Base-by-base conservation (phyloP, 1,140 invertebrate genomes). In the Euschistus heros region DNA sequence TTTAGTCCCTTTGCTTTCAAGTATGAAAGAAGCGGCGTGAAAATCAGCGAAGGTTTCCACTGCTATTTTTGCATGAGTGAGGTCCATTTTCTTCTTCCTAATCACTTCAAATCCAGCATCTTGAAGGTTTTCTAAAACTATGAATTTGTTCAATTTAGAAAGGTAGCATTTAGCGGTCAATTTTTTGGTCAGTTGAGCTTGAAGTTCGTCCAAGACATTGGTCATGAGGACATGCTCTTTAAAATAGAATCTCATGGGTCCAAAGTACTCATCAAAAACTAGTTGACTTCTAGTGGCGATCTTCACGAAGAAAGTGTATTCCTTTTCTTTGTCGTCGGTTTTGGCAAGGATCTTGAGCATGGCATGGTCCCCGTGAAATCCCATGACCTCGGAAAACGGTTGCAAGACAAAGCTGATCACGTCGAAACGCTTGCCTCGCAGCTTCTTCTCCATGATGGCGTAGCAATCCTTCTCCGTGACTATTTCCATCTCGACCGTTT, bases 171-270 rank as follows among this genome's bases (percentile, higher is more conserved):
- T 55, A 20, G 64, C 54, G 2, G 64, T 65, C 15, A 65, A 17
- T 61, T 52, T 65, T 55, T 47, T 37, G 1, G 17, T 37, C 8
- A 59, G 4, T 26, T 37, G 30, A 10, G 47, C 22, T 15, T 61
- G 64, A 30, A 65, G 54, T 24, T 59, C 55, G 24, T 65, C 60
- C 8, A 59, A 13, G 2, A 65, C 1, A 4, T 50, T 59, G 2
- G 64, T 60, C n/a, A 65, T 42, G 8, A 65, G 15, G 4, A 65
- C 54, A 26, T 65, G 64, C 37, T 65, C 64, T 61, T 65, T 65
- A 4, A 57, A 46, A 24, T 46, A 65, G 13, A 33, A 26, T 2
- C 27, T 46, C n/a, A 46, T 37, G 0, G 14, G 13, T 17, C 54
- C 42, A 15, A 54, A 65, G 26, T 65, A 65, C 22, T 46, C 24